These are phyloP conservation scores for Ornithoptera alexandrae DNA, from an alignment of 2,888 invertebrate species.

Conservation along the genomic window DNA sequence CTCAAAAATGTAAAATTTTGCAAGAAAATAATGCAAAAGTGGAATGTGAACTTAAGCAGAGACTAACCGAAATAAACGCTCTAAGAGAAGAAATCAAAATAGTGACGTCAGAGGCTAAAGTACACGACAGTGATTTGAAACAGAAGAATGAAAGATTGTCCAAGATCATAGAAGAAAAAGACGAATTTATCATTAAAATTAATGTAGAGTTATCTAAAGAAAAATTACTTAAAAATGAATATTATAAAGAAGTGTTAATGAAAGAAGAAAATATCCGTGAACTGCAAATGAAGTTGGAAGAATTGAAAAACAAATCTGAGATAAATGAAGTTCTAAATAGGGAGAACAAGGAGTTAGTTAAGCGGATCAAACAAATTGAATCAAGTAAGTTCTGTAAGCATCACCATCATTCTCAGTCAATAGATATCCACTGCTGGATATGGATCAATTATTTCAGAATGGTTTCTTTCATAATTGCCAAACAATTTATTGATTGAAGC, in stretches of 20 bases:
- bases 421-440: no score
- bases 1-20: constrained; percentile 50
- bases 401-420: no score
- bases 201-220: constrained; percentile 50
- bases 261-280: constrained; percentile 39
- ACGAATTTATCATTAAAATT: constrained; percentile 44
- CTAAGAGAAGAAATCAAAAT: constrained; percentile 34
- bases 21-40: constrained; percentile 55
- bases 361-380: constrained; percentile 52
- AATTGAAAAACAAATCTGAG: constrained; percentile 41
- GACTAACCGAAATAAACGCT: constrained; percentile 45
- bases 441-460: no score
- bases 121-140: constrained; percentile 20
- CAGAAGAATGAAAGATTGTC: constrained; percentile 35
- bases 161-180: constrained; percentile 44
- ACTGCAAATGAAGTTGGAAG: constrained; percentile 42
- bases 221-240: constrained; percentile 43
- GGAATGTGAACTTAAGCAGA: constrained; percentile 48
- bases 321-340: constrained; percentile 45
- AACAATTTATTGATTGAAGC: no score
- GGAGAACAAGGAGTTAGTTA: constrained; percentile 56
- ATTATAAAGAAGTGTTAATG: constrained; percentile 41
- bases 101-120: constrained; percentile 15
- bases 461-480: no score
- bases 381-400: constrained; percentile 50